Evolutionary conservation across 2,888 invertebrate species (phyloP), one percentile per base, ranked within the genome.

Genomic region (Andrena chrysosceles): DNA sequence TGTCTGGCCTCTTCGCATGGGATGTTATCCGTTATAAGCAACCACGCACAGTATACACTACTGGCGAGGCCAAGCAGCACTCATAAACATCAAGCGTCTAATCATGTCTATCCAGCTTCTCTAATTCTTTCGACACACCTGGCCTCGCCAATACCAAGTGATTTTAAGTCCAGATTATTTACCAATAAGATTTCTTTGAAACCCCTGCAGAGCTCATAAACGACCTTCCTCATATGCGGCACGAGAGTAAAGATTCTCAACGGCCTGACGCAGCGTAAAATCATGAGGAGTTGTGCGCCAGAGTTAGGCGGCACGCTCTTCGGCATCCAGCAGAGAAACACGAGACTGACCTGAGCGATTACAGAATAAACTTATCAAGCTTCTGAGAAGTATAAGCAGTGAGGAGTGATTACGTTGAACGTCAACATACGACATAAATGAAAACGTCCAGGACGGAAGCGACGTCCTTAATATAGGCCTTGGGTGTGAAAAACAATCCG

Each of bases 211-310:
- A 99, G 95, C 93, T 99, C 99, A 94, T 99, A 99, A 73, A 99
- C 99, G 26, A 99, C 99, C 95, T 99, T 98, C 86, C 99, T 96
- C 98, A 99, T 99, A 94, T 99, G 99, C 69, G 99, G 99, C 42
- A 99, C 99, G 73, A 99, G 95, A 35, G 99, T 99, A 94, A 99
- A 99, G 90, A 99, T 99, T 73, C 99, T 95, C 80, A 99, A 95
- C 2, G 99, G 99, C 10, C 99, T 96, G 87, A 99, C 97, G 94
- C 99, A 99, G 73, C 99, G 96, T 87, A 99, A 95, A 85, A 99
- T 98, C 98, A 99, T 98, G 70, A 99, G 94, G 80, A 99, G 95
- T 94, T 99, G 99, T 7, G 99, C 98, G 0, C 97, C 96, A 6
- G 99, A 99, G 94, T 98, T 98, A 26, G 98, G 98, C 67, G 98